These are phyloP conservation scores for Puma concolor DNA, from an alignment of 2,113 vertebrate genomes.

Conservation along the genomic window DNA sequence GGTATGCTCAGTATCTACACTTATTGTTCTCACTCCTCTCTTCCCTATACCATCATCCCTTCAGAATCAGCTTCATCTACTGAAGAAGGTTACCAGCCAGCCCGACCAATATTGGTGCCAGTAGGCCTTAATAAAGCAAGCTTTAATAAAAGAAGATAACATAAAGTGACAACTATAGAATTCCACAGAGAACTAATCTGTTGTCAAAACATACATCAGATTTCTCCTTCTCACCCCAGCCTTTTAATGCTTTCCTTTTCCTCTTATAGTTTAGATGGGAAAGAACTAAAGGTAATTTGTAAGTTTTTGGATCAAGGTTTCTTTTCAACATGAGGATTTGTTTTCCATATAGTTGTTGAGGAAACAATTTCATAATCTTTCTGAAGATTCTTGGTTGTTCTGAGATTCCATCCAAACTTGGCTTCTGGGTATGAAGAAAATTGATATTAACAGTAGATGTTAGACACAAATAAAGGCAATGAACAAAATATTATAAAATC, in stretches of 20 bases:
- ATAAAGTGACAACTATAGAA: not conserved
- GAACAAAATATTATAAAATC: not conserved
- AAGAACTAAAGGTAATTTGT: not conserved
- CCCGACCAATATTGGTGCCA: not conserved
- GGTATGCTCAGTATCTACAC: not conserved
- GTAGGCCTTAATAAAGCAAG: not conserved
- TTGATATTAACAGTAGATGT: not conserved
- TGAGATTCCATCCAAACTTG: not conserved
- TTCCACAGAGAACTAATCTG: not conserved
- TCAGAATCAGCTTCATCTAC: constrained; percentile 24
- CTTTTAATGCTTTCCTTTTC: not conserved
- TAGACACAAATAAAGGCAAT: not conserved
- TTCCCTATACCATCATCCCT: not conserved
- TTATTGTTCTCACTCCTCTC: not conserved
- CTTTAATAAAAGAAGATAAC: constrained; percentile 43
- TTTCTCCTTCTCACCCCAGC: not conserved
- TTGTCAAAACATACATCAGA: not conserved
- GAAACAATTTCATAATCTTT: not conserved
- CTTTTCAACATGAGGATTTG: not conserved
- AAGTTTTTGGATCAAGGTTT: not conserved
- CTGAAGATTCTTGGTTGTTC: not conserved
- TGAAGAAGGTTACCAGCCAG: not conserved
- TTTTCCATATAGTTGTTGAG: not conserved
- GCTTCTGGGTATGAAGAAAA: not conserved
- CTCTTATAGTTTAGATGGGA: not conserved